Conservation (phyloP, 2,113 vertebrate genomes). For the Forbesichthys papilliferus region DNA sequence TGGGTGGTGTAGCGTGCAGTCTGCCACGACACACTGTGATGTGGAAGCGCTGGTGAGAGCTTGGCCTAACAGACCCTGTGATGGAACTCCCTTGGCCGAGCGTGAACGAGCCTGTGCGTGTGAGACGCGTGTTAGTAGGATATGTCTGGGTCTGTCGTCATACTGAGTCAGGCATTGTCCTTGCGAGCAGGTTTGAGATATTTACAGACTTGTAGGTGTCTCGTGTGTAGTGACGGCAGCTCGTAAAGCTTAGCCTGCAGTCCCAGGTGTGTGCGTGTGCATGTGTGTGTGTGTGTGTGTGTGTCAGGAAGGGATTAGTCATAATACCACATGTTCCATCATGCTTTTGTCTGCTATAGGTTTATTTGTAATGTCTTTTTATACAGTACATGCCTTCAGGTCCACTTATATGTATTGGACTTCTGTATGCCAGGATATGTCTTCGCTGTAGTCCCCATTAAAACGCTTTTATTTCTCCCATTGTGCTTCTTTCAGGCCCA, state of each 20-base stretch:
- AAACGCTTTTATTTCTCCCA: slow-evolving; percentile 12
- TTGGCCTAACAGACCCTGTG: slow-evolving; percentile 38
- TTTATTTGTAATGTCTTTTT: neutral
- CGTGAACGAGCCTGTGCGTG: neutral
- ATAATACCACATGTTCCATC: slow-evolving; percentile 55
- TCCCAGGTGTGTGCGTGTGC: slow-evolving; percentile 51
- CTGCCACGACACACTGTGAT: slow-evolving; percentile 58
- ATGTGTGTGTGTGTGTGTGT: slow-evolving; percentile 16
- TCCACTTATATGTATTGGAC: slow-evolving; percentile 4
- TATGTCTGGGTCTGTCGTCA: slow-evolving; percentile 39
- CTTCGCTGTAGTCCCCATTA: slow-evolving; percentile 8
- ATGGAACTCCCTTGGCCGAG: slow-evolving; percentile 20
- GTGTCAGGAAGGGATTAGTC: slow-evolving; percentile 54
- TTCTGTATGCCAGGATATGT: neutral
- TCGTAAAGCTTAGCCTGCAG: slow-evolving; percentile 22
- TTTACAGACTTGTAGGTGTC: slow-evolving; percentile 14
- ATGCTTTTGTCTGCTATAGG: slow-evolving; percentile 44
- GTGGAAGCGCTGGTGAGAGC: slow-evolving; percentile 54
- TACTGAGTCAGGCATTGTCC: slow-evolving; percentile 34
- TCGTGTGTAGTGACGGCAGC: slow-evolving; percentile 29
- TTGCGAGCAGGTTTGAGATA: slow-evolving; percentile 6
- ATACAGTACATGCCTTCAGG: neutral
- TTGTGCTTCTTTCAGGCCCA: slow-evolving; percentile 78
- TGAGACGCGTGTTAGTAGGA: slow-evolving; percentile 45
- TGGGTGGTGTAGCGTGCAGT: slow-evolving; percentile 63